A percentile compares a stretch with the other conserved stretches of the same genome.
phyloP scores from a whole-genome alignment of 2,113 vertebrate genomes.

The Smithornis capensis region DNA sequence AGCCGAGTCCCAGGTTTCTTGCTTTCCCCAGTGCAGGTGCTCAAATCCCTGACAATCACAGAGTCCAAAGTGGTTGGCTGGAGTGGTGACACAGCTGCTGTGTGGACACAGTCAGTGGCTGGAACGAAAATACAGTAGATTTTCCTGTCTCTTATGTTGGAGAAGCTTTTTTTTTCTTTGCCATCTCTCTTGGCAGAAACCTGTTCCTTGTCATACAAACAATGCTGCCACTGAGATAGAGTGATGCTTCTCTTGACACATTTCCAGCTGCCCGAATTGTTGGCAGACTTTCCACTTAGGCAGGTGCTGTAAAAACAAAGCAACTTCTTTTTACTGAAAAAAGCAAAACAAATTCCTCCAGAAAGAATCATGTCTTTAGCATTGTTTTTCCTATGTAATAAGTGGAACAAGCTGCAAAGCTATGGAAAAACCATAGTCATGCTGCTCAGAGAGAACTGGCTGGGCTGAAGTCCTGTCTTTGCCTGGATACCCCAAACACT shows the following conservation, averaged over 20 bases:
- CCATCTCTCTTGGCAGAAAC: neutral
- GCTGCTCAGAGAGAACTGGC: neutral
- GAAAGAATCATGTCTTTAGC: neutral
- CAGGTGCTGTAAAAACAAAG: slow-evolving; percentile 44
- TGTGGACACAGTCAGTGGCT: neutral
- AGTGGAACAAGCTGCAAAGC: neutral
- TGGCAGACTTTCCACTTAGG: neutral
- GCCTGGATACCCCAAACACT: too few species aligned
- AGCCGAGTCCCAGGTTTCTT: neutral
- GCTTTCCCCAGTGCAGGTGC: neutral
- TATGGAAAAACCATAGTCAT: neutral
- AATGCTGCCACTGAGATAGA: neutral
- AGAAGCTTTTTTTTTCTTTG: neutral
- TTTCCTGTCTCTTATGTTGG: neutral
- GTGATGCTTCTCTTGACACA: neutral
- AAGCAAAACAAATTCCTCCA: neutral
- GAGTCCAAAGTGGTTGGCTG: neutral
- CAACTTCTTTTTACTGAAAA: neutral
- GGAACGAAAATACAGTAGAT: neutral
- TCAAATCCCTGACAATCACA: neutral
- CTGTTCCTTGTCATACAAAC: neutral
- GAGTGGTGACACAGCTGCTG: neutral
- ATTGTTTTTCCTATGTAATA: neutral
- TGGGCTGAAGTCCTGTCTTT: neutral
- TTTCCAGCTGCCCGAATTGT: neutral